Evolutionary conservation across 2,113 vertebrate species (phyloP), one percentile per base, ranked within the genome.

Genomic region (Daboia siamensis): DNA sequence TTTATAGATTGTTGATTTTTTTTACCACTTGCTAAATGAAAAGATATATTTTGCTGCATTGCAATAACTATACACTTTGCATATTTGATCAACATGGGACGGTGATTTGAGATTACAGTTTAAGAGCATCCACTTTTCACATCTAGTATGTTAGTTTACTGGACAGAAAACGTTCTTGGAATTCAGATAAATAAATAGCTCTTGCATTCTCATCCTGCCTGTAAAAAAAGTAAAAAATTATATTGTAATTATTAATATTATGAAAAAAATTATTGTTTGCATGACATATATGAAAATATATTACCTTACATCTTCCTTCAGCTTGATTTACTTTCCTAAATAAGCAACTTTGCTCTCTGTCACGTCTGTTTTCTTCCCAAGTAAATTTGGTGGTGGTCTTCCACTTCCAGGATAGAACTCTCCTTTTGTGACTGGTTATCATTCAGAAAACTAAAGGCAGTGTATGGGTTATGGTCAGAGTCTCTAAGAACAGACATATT

Each of bases 301-400:
- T 94, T 96, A 96, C 96, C 91, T 94, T 96, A 90, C 93, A 51
- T 90, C 95, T 96, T 93, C 90, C 88, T 96, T 95, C 95, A 91
- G 86, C 93, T 96, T 97, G 96, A 87, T 3, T 95, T 80, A 91
- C 95, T 97, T 96, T 96, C 94, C 94, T 94, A 96, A 44, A 96
- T 94, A 94, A 96, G 92, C 94, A 88, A 95, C 93, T 93, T 95
- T 94, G 94, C 95, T 96, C 91, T 95, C 95, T 97, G 97, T 97
- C 97, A 98, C 97, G 97, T 98, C 55, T 97, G 97, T 95, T 97
- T 97, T 96, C 96, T 98, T 96, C 96, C 97, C 95, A 95, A 95
- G 95, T 91, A 93, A 94, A 91, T 0, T 0, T 91, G 94, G 95
- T 94, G 95, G 9, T 61, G 74, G 46, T 97, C 96, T 96, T 97